These are phyloP conservation scores for Drosophila subobscura DNA, from an alignment of 1,140 invertebrate genomes.

Conservation along the genomic window DNA sequence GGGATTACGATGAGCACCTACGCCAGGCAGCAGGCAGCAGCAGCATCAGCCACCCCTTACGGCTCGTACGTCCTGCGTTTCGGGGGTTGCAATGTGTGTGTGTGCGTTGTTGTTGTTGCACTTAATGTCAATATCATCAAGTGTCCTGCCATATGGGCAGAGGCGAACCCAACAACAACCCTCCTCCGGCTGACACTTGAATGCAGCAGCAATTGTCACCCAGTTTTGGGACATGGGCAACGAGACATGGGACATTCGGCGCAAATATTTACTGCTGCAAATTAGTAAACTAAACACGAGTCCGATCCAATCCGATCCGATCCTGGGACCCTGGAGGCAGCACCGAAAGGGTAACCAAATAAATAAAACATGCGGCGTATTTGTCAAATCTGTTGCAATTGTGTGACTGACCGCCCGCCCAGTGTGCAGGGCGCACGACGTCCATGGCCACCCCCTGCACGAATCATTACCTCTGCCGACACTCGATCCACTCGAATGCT, in stretches of 20 bases:
- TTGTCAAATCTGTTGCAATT: constrained; percentile 75
- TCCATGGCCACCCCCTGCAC: constrained; percentile 28
- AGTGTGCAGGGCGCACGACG: background rate
- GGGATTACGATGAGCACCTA: constrained; percentile 20
- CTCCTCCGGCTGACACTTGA: constrained; percentile 45
- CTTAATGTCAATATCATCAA: constrained; percentile 80
- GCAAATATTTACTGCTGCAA: constrained; percentile 72
- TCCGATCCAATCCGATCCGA: background rate
- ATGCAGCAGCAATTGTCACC: constrained; percentile 72
- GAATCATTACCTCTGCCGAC: constrained; percentile 61
- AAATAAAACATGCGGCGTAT: constrained; percentile 66
- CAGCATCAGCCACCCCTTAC: background rate
- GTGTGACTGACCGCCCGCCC: constrained; percentile 20
- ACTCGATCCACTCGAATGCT: constrained; percentile 10
- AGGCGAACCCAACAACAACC: constrained; percentile 22
- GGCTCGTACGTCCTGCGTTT: constrained; percentile 6
- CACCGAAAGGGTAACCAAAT: constrained; percentile 36
- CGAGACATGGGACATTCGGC: constrained; percentile 28
- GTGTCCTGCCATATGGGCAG: constrained; percentile 58
- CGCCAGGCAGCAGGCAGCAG: constrained; percentile 23
- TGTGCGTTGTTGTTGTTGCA: constrained; percentile 17
- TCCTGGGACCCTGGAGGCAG: too few species aligned
- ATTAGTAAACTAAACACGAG: constrained; percentile 74
- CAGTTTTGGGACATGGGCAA: constrained; percentile 14
- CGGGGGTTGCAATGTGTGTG: constrained; percentile 53